Base-by-base conservation (phyloP, 2,797 vertebrate genomes). In the Notolepis coatsorum region DNA sequence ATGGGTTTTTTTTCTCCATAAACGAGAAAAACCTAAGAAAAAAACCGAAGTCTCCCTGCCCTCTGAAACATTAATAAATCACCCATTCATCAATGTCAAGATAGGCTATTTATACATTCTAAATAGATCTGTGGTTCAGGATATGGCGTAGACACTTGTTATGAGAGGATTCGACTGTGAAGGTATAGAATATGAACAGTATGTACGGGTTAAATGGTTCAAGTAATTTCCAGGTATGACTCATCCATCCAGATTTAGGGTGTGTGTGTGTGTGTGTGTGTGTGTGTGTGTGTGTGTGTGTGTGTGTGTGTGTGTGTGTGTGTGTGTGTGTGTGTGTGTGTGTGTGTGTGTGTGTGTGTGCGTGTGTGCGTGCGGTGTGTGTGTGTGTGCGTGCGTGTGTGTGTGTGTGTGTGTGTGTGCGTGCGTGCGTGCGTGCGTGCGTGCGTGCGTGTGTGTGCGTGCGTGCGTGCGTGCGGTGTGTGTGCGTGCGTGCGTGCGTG, bases 191-290 rank as follows among this genome's bases (percentile, higher is more conserved):
- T 62, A n/a, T n/a, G n/a, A n/a, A n/a, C n/a, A n/a, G n/a, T n/a
- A n/a, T n/a, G n/a, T n/a, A n/a, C n/a, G n/a, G n/a, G n/a, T n/a
- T n/a, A n/a, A n/a, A n/a, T 73, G 71, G 81, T 80, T 59, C n/a
- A 70, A 47, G 64, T 80, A 80, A 89, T 88, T 89, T 83, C 62
- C 74, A 73, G 75, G 81, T 57, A 79, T 90, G 89, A 91, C 74
- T 92, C 89, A 90, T 85, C 77, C 79, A 67, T 73, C 73, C 73
- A 71, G 66, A 84, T 85, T 85, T 73, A 82, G 80, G 38, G 27
- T n/a, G 27, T n/a, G 9, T 23, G 25, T 13, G 48, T 48, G 35
- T 17, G 30, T 37, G 10, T 18, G 7, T 20, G 12, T 12, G 35
- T 37, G 35, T n/a, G 18, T 10, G 43, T 20, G 67, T 70, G 69